These are phyloP conservation scores for Chelonus insularis DNA, from an alignment of 1,140 invertebrate species.

Conservation along the genomic window DNA sequence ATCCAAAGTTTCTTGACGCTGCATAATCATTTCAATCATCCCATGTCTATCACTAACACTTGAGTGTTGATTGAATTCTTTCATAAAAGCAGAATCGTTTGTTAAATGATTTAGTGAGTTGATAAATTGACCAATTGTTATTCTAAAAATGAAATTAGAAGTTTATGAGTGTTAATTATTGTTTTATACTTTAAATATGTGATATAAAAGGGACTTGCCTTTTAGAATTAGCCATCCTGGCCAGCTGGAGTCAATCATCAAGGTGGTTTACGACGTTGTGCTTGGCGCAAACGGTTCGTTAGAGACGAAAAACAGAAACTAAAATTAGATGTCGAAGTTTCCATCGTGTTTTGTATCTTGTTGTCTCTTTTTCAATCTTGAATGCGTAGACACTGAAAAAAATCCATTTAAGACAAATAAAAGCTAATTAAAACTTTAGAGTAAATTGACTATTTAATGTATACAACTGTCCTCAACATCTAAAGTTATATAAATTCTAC, in stretches of 20 bases:
- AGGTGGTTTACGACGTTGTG: slow-evolving; percentile 24
- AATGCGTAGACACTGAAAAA: slow-evolving; percentile 1
- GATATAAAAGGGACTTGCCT: neutral
- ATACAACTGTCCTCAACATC: too few species aligned
- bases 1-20: slow-evolving; percentile 34
- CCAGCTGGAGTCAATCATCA: slow-evolving; percentile 16
- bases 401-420: slow-evolving; percentile 1
- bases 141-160: slow-evolving; percentile 2
- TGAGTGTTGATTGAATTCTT: slow-evolving; percentile 38
- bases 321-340: slow-evolving; percentile 28
- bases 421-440: too few species aligned
- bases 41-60: slow-evolving; percentile 37
- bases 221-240: slow-evolving; percentile 2
- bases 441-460: too few species aligned
- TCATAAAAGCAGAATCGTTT: slow-evolving; percentile 21
- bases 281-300: slow-evolving; percentile 16
- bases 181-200: neutral
- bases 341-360: slow-evolving; percentile 13
- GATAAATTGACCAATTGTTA: slow-evolving; percentile 12
- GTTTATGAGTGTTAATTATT: neutral
- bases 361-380: slow-evolving; percentile 1
- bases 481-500: neutral
- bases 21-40: slow-evolving; percentile 46
- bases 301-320: slow-evolving; percentile 22
- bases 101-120: slow-evolving; percentile 1